Evolutionary conservation across 64 coral and sea anemone genomes (phyloP).

Genomic region (Trachythela sp.): DNA sequence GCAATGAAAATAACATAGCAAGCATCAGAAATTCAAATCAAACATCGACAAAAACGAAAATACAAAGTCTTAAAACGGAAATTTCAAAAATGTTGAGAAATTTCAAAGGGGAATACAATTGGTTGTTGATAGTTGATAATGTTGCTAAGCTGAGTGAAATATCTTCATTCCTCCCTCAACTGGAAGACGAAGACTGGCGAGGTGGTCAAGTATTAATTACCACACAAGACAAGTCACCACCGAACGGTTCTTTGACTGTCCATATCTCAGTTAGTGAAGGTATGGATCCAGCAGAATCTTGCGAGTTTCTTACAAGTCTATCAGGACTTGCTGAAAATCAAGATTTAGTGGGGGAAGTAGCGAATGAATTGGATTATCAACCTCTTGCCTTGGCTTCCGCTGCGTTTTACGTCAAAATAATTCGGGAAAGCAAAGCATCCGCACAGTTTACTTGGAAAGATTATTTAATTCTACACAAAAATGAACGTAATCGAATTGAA

Average conservation of each 20-base stretch:
- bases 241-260: background rate
- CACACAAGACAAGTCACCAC: constrained; percentile 38
- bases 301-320: constrained; percentile 11
- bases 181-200: constrained; percentile 22
- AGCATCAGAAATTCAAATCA: background rate
- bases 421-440: background rate
- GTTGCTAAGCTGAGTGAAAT: background rate
- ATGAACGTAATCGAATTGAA: constrained; percentile 28
- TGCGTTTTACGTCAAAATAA: constrained; percentile 20
- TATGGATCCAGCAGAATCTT: constrained; percentile 22
- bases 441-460: constrained; percentile 20
- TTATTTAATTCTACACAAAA: constrained; percentile 45
- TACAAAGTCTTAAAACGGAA: no score
- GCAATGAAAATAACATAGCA: background rate
- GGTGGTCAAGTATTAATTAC: constrained; percentile 50
- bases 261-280: constrained; percentile 36
- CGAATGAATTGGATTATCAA: constrained; percentile 41
- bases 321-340: constrained; percentile 18
- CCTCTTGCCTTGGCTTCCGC: constrained; percentile 40
- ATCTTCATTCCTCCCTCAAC: background rate
- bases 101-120: background rate
- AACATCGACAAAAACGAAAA: background rate
- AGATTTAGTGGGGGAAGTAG: background rate
- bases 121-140: constrained; percentile 34
- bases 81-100: background rate